phyloP scores from a whole-genome alignment of 2,888 invertebrate species.

The Cetonia aurata region DNA sequence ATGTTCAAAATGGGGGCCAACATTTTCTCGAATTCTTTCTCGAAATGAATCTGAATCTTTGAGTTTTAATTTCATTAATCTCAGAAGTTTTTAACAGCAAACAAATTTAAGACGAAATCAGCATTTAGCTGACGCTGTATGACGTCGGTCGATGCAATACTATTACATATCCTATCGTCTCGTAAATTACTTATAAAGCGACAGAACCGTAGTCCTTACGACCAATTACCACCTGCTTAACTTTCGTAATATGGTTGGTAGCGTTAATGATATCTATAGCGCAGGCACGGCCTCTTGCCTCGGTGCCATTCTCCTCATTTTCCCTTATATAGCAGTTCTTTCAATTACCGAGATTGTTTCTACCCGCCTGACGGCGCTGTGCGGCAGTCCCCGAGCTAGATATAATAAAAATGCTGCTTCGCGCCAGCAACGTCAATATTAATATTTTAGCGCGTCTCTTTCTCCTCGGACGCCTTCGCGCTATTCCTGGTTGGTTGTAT shows the following conservation, averaged over 20 bases:
- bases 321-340: slow-evolving; percentile 46
- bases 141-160: background rate
- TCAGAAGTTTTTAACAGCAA: no score
- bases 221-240: slow-evolving; percentile 45
- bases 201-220: slow-evolving; percentile 31
- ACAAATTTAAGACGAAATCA: no score
- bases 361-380: slow-evolving; percentile 29
- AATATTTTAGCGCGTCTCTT: slow-evolving; percentile 52
- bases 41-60: no score
- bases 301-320: slow-evolving; percentile 42
- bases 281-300: slow-evolving; percentile 20
- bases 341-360: slow-evolving; percentile 53
- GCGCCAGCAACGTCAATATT: slow-evolving; percentile 51
- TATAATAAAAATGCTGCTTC: slow-evolving; percentile 52
- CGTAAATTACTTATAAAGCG: slow-evolving; percentile 25
- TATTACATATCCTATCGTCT: background rate
- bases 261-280: slow-evolving; percentile 36
- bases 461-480: slow-evolving; percentile 24
- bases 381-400: slow-evolving; percentile 45
- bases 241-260: slow-evolving; percentile 38
- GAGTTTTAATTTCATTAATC: no score
- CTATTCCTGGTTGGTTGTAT: slow-evolving; percentile 24
- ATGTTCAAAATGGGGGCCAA: no score
- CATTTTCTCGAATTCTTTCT: no score
- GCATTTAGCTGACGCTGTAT: no score